Percentiles rank a stretch among this genome's conserved stretches.
phyloP scores from a whole-genome alignment of 1,140 invertebrate genomes.

The Ostrea denselamellosa region DNA sequence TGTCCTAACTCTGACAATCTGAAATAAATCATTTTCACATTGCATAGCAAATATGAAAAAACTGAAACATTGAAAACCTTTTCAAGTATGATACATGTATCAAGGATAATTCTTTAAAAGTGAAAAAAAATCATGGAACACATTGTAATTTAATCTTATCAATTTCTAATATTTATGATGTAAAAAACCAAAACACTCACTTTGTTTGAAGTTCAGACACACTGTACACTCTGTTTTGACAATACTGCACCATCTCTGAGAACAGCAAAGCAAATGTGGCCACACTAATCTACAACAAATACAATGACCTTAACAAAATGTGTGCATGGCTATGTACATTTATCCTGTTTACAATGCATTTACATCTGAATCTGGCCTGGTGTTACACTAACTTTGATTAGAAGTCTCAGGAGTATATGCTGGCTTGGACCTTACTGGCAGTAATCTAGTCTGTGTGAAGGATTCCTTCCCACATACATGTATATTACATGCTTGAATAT shows the following conservation, averaged over 20 bases:
- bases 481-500: too few species aligned
- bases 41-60: neutral
- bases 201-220: slow-evolving; percentile 96
- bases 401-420: too few species aligned
- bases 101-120: neutral
- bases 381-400: too few species aligned
- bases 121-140: neutral
- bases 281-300: slow-evolving; percentile 83
- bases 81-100: neutral
- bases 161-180: neutral
- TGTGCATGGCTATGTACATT: too few species aligned
- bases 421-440: too few species aligned
- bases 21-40: slow-evolving; percentile 52
- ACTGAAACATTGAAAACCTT: neutral
- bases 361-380: too few species aligned
- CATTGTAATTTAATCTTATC: too few species aligned
- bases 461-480: too few species aligned
- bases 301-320: neutral
- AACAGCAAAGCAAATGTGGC: slow-evolving; percentile 97
- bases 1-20: slow-evolving; percentile 95
- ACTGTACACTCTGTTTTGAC: slow-evolving; percentile 96
- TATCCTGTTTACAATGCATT: too few species aligned
- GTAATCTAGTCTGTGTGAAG: too few species aligned
- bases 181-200: slow-evolving; percentile 81
- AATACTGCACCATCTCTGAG: slow-evolving; percentile 98